Evolutionary conservation across 2,888 invertebrate genomes (phyloP).

Genomic region (Dugesia japonica): DNA sequence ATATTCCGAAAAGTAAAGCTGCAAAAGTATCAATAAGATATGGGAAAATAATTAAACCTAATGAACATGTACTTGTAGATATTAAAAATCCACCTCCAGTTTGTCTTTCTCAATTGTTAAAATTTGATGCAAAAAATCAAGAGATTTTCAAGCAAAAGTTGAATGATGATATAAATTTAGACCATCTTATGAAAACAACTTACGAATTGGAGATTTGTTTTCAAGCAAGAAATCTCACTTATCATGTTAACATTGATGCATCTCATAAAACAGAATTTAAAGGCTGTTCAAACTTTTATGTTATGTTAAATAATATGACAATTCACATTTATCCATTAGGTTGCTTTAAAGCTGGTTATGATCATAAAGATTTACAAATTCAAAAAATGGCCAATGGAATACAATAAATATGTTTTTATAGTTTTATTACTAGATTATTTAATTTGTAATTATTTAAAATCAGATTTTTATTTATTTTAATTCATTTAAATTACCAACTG

Average conservation of each 20-base stretch:
- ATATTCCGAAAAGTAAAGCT: not conserved
- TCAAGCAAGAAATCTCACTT: not conserved
- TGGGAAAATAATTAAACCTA: not conserved
- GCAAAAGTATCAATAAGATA: not conserved
- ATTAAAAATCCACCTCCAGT: not conserved
- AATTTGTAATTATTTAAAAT: no score
- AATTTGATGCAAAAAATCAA: not conserved
- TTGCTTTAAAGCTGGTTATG: not conserved
- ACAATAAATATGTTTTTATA: no score
- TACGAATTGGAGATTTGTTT: not conserved
- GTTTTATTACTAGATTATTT: no score
- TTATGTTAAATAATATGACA: not conserved
- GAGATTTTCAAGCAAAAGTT: not conserved
- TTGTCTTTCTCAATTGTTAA: not conserved
- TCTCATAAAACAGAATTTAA: not conserved
- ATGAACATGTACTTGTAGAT: not conserved
- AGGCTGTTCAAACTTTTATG: not conserved
- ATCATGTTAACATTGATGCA: not conserved
- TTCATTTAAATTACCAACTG: no score
- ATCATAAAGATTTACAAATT: not conserved
- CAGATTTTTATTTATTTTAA: no score
- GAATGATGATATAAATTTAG: not conserved
- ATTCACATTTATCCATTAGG: not conserved
- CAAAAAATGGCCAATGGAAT: not conserved
- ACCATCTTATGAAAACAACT: not conserved